phyloP scores from a whole-genome alignment of 2,113 vertebrate species.

The Galemys pyrenaicus region DNA sequence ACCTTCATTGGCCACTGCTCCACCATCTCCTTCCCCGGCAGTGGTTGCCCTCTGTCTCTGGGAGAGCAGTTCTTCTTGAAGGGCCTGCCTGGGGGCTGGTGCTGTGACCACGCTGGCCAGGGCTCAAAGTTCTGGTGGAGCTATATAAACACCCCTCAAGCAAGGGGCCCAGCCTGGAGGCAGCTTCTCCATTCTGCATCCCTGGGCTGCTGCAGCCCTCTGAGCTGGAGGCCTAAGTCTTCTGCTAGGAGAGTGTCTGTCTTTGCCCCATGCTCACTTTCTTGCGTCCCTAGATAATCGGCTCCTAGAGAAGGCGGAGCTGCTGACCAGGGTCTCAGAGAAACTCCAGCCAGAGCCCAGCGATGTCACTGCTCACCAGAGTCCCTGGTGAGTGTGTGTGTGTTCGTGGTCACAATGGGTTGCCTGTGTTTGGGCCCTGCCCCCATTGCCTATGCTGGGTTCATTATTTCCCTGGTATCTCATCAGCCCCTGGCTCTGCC shows the following conservation, averaged over 20 bases:
- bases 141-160: neutral
- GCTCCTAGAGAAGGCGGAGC: slow-evolving; percentile 75
- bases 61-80: neutral
- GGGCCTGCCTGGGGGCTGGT: neutral
- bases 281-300: slow-evolving; percentile 65
- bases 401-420: neutral
- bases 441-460: neutral
- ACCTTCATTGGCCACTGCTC: neutral
- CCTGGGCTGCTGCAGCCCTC: neutral
- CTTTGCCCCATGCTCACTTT: slow-evolving; percentile 22
- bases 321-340: slow-evolving; percentile 72
- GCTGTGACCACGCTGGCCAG: neutral
- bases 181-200: neutral
- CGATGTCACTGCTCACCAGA: neutral
- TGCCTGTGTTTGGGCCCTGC: slow-evolving; percentile 8
- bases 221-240: neutral
- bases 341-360: slow-evolving; percentile 52
- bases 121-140: neutral
- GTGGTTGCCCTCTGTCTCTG: neutral
- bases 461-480: slow-evolving; percentile 39
- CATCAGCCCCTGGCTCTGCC: neutral
- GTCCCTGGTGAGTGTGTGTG: slow-evolving; percentile 63
- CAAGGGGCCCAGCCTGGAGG: neutral
- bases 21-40: slow-evolving; percentile 4
- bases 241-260: neutral